These are phyloP conservation scores for Menura novaehollandiae DNA, from an alignment of 2,113 vertebrate species.

Conservation along the genomic window DNA sequence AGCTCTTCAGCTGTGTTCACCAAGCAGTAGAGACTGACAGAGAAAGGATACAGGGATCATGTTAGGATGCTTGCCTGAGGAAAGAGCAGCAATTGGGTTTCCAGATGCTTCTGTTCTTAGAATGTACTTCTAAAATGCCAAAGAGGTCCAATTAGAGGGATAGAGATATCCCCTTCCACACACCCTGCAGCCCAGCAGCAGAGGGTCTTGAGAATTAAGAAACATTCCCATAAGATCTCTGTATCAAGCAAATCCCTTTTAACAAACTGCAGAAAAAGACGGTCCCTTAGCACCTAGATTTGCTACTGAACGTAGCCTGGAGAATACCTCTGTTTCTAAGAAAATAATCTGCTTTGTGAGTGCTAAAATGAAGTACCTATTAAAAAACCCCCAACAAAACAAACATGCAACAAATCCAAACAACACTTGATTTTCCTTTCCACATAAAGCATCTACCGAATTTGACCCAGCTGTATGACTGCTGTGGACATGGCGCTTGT, in stretches of 20 bases:
- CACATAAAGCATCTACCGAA: background rate
- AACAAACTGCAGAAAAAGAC: background rate
- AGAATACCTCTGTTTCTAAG: background rate
- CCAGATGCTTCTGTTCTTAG: background rate
- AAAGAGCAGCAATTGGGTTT: background rate
- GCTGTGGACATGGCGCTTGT: background rate
- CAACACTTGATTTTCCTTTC: background rate
- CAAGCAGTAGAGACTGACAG: background rate
- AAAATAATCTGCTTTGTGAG: background rate
- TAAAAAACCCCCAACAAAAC: background rate
- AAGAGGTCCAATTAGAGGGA: background rate
- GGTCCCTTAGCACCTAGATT: background rate
- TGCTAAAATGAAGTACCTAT: background rate
- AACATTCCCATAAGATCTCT: fast-evolving
- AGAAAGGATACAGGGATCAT: background rate
- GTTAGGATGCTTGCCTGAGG: background rate
- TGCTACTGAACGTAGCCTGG: background rate
- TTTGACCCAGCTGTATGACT: background rate
- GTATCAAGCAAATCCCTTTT: background rate
- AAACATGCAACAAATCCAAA: background rate
- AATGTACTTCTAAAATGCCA: background rate
- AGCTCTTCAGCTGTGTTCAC: background rate
- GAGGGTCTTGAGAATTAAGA: background rate
- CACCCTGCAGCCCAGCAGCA: background rate
- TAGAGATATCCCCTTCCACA: background rate